These are phyloP conservation scores for Cichlasoma orientale DNA, from an alignment of 2,797 vertebrate species.

Conservation along the genomic window DNA sequence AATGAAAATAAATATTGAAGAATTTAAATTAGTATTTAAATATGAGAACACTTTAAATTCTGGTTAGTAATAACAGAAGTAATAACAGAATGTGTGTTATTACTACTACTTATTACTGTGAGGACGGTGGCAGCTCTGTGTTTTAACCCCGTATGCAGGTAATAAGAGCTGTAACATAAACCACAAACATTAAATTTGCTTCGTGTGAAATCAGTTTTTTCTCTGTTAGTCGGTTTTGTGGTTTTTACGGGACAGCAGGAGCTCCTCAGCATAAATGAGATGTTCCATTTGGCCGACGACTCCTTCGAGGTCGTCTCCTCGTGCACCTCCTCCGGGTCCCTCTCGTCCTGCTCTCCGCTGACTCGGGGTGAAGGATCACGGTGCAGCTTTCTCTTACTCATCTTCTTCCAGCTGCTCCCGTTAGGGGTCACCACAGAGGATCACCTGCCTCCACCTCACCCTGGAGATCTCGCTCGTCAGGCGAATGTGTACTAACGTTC, in stretches of 20 bases:
- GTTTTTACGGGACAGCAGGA: slow-evolving; percentile 13
- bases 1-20: neutral
- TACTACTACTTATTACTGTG: too few species aligned
- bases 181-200: too few species aligned
- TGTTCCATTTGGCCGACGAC: neutral
- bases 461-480: too few species aligned
- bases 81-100: neutral
- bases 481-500: neutral
- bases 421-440: too few species aligned
- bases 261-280: neutral
- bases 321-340: neutral
- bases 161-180: too few species aligned
- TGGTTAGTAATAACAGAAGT: neutral
- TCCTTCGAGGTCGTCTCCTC: neutral
- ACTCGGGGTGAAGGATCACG: too few species aligned
- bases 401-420: too few species aligned
- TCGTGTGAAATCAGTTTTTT: neutral
- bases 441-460: neutral
- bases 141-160: too few species aligned
- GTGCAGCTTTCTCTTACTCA: too few species aligned
- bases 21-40: neutral
- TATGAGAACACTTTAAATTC: neutral
- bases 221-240: neutral
- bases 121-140: neutral
- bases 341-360: neutral